These are phyloP conservation scores for Chloropsis cyanopogon DNA, from an alignment of 2,113 vertebrate species.

Conservation along the genomic window DNA sequence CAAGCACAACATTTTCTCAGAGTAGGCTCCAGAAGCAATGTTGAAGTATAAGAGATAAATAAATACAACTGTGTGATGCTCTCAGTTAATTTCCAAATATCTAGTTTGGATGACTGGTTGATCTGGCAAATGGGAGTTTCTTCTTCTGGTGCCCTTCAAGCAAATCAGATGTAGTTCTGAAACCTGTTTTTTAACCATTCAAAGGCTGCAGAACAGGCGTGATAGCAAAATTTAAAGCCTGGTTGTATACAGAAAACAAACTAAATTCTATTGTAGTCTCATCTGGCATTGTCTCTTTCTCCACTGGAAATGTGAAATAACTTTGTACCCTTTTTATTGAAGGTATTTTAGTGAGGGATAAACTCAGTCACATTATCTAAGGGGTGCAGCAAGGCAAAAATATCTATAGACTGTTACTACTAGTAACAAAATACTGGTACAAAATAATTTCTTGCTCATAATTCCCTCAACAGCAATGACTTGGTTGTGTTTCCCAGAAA, in stretches of 20 bases:
- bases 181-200: not conserved
- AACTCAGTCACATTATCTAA: not conserved
- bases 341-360: not conserved
- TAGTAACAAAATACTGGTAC: not conserved
- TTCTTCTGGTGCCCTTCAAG: not conserved
- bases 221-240: not conserved
- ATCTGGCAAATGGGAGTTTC: accelerated
- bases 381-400: not conserved
- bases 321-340: not conserved
- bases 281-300: not conserved
- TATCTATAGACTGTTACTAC: not conserved
- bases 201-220: not conserved
- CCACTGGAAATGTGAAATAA: not conserved
- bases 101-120: not conserved
- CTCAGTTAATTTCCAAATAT: not conserved
- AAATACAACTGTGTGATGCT: not conserved
- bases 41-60: not conserved
- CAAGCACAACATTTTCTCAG: not conserved
- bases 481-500: not conserved
- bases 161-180: not conserved
- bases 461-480: not conserved
- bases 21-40: not conserved
- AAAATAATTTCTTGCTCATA: not conserved
- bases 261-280: not conserved
- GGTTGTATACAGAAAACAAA: not conserved